A percentile compares a stretch with the other conserved stretches of the same genome.
These are phyloP conservation scores for Patella pellucida DNA, from an alignment of 2,888 invertebrate species.

Conservation along the genomic window DNA sequence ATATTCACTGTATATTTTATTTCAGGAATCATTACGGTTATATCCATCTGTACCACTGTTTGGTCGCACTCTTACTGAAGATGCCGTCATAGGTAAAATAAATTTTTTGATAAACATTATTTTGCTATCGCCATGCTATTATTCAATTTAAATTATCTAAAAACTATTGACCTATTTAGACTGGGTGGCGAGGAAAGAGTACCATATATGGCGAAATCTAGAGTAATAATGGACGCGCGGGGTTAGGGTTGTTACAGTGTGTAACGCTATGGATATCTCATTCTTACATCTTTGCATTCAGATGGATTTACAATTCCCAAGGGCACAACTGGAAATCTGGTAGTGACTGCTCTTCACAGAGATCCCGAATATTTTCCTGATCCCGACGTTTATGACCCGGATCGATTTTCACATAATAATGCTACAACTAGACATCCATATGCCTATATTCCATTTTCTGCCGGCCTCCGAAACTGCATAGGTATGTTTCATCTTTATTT, in stretches of 20 bases:
- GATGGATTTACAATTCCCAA: slow-evolving; percentile 42
- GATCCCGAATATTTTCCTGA: slow-evolving; percentile 78
- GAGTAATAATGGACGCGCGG: no score
- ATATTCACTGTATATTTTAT: background rate
- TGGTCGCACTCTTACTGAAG: slow-evolving; percentile 68
- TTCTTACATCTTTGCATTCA: slow-evolving; percentile 21
- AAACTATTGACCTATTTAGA: no score
- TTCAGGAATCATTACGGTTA: slow-evolving; percentile 71
- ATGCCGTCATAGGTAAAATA: slow-evolving; percentile 41
- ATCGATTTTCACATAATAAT: slow-evolving; percentile 81
- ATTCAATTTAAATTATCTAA: background rate
- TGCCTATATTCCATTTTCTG: slow-evolving; percentile 73
- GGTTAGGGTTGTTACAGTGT: background rate
- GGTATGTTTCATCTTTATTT: slow-evolving; percentile 58
- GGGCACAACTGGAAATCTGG: slow-evolving; percentile 57
- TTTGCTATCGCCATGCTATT: no score
- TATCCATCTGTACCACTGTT: slow-evolving; percentile 73
- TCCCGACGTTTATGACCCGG: slow-evolving; percentile 83
- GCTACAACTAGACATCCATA: slow-evolving; percentile 80
- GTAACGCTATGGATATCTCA: background rate
- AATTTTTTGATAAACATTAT: no score
- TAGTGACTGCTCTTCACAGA: slow-evolving; percentile 73
- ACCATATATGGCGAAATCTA: no score
- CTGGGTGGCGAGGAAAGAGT: no score
- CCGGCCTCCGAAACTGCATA: slow-evolving; percentile 73